Conservation (phyloP, 92 coral and sea anemone species). For the Palythoa caribaeorum region DNA sequence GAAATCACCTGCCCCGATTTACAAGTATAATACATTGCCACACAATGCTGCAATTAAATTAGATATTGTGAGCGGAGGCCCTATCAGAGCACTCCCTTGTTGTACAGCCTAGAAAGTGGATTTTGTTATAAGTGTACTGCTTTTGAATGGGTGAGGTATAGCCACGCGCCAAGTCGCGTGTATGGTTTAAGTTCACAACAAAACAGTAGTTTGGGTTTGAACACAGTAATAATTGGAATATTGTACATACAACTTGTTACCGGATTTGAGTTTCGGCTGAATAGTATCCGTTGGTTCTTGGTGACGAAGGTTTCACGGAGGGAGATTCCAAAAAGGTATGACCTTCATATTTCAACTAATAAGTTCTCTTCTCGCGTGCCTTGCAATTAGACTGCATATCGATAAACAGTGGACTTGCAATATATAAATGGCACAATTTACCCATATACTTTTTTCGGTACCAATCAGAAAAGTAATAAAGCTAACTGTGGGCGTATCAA, state of each 20-base stretch:
- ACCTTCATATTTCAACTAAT: background rate
- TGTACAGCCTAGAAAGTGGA: conserved; percentile 23
- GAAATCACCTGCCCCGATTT: conserved; percentile 90
- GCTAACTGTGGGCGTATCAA: conserved; percentile 3
- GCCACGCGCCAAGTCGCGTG: conserved; percentile 39
- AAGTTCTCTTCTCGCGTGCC: background rate
- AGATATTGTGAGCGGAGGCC: conserved; percentile 63
- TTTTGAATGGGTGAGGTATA: conserved; percentile 8
- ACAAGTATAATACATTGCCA: conserved; percentile 83
- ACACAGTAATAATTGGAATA: background rate
- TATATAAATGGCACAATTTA: background rate
- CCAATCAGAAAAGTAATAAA: background rate
- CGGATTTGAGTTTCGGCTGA: conserved; percentile 22
- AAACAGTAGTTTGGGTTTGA: background rate
- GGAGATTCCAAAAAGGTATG: conserved; percentile 27
- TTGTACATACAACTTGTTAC: background rate
- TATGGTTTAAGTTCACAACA: background rate
- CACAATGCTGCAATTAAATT: conserved; percentile 74
- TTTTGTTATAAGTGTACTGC: background rate
- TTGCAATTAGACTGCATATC: background rate
- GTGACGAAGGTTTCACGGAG: conserved; percentile 38
- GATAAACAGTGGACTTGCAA: background rate
- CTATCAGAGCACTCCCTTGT: conserved; percentile 48
- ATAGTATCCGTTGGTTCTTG: background rate
- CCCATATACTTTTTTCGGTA: background rate